These are phyloP conservation scores for Drosophila triauraria DNA, from an alignment of 1,140 invertebrate genomes.

Conservation along the genomic window DNA sequence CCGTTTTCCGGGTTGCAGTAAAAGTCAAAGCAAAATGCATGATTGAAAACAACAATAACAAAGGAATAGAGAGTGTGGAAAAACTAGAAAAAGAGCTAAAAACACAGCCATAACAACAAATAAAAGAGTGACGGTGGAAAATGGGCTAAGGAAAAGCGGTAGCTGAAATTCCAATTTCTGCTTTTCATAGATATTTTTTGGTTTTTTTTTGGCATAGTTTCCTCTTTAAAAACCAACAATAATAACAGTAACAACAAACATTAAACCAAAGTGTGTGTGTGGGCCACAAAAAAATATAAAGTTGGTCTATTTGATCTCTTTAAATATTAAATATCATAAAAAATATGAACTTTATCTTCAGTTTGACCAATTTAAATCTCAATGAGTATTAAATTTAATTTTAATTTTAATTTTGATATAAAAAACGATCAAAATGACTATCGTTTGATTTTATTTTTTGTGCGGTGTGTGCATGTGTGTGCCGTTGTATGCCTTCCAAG, in stretches of 20 bases:
- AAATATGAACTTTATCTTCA: background rate
- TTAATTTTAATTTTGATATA: background rate
- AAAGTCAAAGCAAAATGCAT: slow-evolving; percentile 77
- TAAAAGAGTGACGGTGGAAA: background rate
- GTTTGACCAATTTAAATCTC: background rate
- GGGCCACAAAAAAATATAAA: background rate
- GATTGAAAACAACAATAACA: slow-evolving; percentile 66
- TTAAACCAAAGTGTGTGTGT: slow-evolving; percentile 18
- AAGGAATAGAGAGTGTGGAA: slow-evolving; percentile 26
- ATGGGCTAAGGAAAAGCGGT: slow-evolving; percentile 41
- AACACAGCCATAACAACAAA: slow-evolving; percentile 34
- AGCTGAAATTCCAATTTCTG: slow-evolving; percentile 46
- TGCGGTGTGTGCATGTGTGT: slow-evolving; percentile 2
- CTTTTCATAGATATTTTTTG: slow-evolving; percentile 6
- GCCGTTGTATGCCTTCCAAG: background rate
- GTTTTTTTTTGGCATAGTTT: background rate
- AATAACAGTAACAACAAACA: slow-evolving; percentile 43
- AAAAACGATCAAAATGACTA: background rate
- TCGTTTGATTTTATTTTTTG: background rate
- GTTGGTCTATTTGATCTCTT: background rate
- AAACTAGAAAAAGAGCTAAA: slow-evolving; percentile 40
- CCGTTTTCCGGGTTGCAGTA: slow-evolving; percentile 54
- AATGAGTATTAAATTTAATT: no score
- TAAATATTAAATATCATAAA: background rate
- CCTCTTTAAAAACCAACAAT: background rate